Percentiles rank a stretch among this genome's conserved stretches.
Conservation (phyloP, 1,140 invertebrate genomes). For the Anastrepha obliqua region DNA sequence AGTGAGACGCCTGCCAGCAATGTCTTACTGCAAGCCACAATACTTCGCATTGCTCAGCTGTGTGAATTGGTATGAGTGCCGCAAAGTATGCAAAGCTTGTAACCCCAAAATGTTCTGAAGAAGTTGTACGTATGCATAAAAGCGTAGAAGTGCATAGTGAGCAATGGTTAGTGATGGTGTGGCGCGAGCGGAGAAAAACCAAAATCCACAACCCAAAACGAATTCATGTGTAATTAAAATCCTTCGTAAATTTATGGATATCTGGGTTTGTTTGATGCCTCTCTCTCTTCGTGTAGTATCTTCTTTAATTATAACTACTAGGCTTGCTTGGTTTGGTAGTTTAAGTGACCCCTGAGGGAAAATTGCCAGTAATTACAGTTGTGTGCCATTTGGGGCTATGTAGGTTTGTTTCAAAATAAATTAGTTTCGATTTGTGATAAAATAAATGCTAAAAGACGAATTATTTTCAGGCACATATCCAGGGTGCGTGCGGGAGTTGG, state of each 20-base stretch:
- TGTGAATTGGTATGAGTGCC: not conserved
- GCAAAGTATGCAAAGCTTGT: slow-evolving; percentile 53
- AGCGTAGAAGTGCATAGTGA: not conserved
- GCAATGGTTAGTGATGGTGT: not conserved
- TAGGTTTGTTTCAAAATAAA: too few relatives aligned
- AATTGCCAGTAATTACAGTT: not conserved
- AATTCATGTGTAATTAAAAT: slow-evolving; percentile 59
- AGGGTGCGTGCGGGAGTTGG: too few relatives aligned
- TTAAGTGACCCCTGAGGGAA: not conserved
- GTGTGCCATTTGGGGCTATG: too few relatives aligned
- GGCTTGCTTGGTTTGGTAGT: not conserved
- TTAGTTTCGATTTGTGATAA: too few relatives aligned
- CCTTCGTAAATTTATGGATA: slow-evolving; percentile 59
- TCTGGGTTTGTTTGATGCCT: slow-evolving; percentile 21
- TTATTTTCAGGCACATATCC: too few relatives aligned
- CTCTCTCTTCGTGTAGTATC: not conserved
- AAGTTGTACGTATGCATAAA: slow-evolving; percentile 15
- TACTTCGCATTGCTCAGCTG: not conserved
- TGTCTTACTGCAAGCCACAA: not conserved
- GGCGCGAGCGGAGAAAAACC: not conserved
- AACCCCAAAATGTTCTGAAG: slow-evolving; percentile 23
- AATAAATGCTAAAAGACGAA: too few relatives aligned
- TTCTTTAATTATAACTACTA: slow-evolving; percentile 24
- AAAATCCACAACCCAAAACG: slow-evolving; percentile 39
- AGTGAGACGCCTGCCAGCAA: not conserved